Evolutionary conservation across 2,113 vertebrate species (phyloP).

Genomic region (Amphilophus citrinellus): DNA sequence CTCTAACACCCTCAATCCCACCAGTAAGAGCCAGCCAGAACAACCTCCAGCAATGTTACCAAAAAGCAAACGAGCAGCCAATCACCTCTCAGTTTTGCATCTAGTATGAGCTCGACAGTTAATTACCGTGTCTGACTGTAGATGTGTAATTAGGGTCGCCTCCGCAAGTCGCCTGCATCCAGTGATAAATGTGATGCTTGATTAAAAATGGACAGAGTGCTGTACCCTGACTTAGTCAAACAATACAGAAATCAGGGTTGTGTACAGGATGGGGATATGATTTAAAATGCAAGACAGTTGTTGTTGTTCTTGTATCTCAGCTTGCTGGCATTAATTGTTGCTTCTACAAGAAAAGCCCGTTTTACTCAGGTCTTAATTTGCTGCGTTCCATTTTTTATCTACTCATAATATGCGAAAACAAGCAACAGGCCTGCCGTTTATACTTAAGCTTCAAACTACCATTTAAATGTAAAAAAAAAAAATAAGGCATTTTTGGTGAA

Average conservation of each 20-base stretch:
- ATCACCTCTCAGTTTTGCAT: conserved; percentile 57
- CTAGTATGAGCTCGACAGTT: conserved; percentile 38
- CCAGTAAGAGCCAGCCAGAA: conserved; percentile 27
- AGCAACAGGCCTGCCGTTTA: not conserved
- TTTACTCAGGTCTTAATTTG: not conserved
- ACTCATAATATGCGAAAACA: not conserved
- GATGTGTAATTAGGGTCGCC: conserved; percentile 66
- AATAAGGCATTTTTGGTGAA: not conserved
- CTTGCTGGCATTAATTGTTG: conserved; percentile 5
- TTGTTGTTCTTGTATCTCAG: not conserved
- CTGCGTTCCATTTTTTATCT: not conserved
- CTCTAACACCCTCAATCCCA: conserved; percentile 38
- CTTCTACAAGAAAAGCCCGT: not conserved
- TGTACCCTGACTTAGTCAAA: conserved; percentile 20
- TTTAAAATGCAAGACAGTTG: conserved; percentile 47
- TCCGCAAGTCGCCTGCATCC: conserved; percentile 44
- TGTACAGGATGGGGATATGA: conserved; percentile 16
- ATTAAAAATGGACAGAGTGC: conserved; percentile 60
- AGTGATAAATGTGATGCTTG: conserved; percentile 68
- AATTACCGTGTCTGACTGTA: conserved; percentile 62
- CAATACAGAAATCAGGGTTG: conserved; percentile 45
- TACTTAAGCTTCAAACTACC: not conserved
- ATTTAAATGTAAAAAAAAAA: not conserved
- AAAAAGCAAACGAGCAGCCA: conserved; percentile 56
- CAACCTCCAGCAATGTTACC: conserved; percentile 34